Base-by-base conservation (phyloP, 2,888 invertebrate species). In the Portevinia maculata region DNA sequence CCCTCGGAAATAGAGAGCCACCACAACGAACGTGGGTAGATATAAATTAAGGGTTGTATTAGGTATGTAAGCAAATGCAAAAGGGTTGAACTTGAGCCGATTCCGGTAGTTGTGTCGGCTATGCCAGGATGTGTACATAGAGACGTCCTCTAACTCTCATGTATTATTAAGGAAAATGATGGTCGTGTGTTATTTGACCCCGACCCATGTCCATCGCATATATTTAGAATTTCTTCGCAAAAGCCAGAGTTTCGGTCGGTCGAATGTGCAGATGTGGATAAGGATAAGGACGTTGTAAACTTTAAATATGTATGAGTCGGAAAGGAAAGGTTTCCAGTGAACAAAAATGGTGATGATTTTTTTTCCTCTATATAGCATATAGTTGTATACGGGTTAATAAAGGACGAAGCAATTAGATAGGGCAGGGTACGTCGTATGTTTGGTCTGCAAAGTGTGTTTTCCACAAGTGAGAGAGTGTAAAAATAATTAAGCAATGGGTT, bases 181-280 rank as follows among this genome's bases (percentile, higher is more conserved):
- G 83, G 83, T 83, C 83, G 83, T 78, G 83, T 83, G 83, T 83
- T 83, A 83, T 83, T 83, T 83, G 83, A 83, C 83, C 83, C 83
- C 83, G 83, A 83, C 83, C 83, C 83, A 83, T 83, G 83, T 83
- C 83, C 83, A 83, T 83, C 78, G 34, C 41, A 71, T 64, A 71
- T 24, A 70, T 48, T 64, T 71, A 32, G 34, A 67, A 60, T 73
- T 79, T 48, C 30, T 41, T 67, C 21, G 60, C 55, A 55, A 74
- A 78, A 74, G 74, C 67, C 60, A 70, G 9, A 59, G 65, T 67
- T 67, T 67, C 60, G 60, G 67, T 78, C 78, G 78, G 83, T 55
- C 83, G 83, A 78, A 55, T 83, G 62, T 83, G 73, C 83, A 78
- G 83, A 83, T 83, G 78, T 83, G 78, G 83, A 83, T 73, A 78